phyloP scores from a whole-genome alignment of 2,797 vertebrate species.

The Sus cebifrons region DNA sequence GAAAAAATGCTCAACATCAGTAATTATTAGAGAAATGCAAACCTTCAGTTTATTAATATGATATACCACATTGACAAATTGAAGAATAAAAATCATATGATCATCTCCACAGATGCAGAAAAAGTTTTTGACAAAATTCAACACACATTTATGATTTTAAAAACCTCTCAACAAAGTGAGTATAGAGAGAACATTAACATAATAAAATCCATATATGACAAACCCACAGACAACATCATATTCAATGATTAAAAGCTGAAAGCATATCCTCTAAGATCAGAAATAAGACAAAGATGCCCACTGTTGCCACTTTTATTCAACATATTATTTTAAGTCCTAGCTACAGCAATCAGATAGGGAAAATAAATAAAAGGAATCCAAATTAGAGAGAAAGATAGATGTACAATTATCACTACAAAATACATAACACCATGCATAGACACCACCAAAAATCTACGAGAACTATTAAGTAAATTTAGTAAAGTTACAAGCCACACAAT shows the following conservation, averaged over 20 bases:
- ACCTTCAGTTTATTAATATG: not conserved
- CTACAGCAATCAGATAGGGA: not conserved
- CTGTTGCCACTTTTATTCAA: no score
- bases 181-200: no score
- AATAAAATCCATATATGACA: no score
- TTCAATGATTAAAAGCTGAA: no score
- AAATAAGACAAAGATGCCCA: no score
- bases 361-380: not conserved
- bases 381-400: not conserved
- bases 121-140: not conserved
- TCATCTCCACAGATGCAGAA: not conserved
- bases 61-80: not conserved
- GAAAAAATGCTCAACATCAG: no score
- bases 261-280: no score
- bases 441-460: not conserved
- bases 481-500: not conserved
- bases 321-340: not conserved
- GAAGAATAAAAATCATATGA: not conserved
- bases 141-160: not conserved
- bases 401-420: not conserved
- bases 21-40: no score
- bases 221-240: no score
- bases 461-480: not conserved
- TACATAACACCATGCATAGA: not conserved
- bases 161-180: no score